A percentile compares a stretch with the other conserved stretches of the same genome.
These are phyloP conservation scores for Prosapia bicincta DNA, from an alignment of 2,888 invertebrate genomes.

Conservation along the genomic window DNA sequence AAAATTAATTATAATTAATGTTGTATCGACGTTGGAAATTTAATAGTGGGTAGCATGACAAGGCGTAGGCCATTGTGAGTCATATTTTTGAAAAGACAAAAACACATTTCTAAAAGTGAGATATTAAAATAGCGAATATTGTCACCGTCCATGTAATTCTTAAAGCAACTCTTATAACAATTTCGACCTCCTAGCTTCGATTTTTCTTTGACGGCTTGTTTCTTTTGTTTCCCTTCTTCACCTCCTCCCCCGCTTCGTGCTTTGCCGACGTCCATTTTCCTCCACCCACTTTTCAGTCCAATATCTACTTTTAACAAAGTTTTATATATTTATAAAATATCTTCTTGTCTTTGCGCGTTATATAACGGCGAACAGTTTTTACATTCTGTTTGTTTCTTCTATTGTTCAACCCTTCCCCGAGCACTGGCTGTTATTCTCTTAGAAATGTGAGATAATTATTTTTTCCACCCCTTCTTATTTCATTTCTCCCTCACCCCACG, in stretches of 20 bases:
- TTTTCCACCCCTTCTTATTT: constrained; percentile 27
- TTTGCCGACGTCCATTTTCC: not conserved
- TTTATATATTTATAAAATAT: constrained; percentile 29
- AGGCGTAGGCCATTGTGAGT: too few species aligned
- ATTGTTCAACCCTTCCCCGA: constrained; percentile 5
- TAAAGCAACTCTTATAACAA: not conserved
- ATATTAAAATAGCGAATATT: too few species aligned
- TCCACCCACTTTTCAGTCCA: not conserved
- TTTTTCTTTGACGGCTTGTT: not conserved
- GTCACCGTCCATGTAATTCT: too few species aligned
- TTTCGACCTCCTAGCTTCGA: not conserved
- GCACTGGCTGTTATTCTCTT: constrained; percentile 22
- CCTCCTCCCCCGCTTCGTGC: not conserved
- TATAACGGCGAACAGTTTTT: constrained; percentile 23
- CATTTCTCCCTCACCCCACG: constrained; percentile 16
- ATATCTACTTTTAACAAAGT: constrained; percentile 15
- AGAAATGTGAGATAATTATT: constrained; percentile 31
- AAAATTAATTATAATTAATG: too few species aligned
- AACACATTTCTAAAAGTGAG: too few species aligned
- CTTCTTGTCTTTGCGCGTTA: constrained; percentile 22
- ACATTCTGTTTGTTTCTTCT: constrained; percentile 29
- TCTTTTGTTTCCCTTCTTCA: constrained; percentile 12
- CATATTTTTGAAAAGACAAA: too few species aligned
- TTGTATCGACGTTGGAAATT: too few species aligned
- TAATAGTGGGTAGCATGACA: too few species aligned